Percentiles rank a stretch among this genome's conserved stretches.
Evolutionary conservation across 2,113 vertebrate species (phyloP).

Genomic region (Zingel zingel): DNA sequence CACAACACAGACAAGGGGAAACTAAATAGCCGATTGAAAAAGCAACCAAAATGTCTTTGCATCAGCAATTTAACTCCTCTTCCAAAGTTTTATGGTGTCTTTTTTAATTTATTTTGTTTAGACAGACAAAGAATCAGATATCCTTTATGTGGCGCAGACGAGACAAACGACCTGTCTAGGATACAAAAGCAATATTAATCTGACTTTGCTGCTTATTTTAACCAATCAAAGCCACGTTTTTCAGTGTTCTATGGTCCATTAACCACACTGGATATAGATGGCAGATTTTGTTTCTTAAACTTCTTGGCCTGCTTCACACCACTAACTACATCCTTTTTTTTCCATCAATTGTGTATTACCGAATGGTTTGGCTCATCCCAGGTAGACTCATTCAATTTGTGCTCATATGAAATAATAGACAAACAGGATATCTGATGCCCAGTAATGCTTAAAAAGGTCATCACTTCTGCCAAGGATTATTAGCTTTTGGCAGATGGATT

Average conservation of each 20-base stretch:
- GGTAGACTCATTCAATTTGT: slow-evolving; percentile 34
- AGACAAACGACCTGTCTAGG: background rate
- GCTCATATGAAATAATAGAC: slow-evolving; percentile 30
- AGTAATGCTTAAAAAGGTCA: slow-evolving; percentile 55
- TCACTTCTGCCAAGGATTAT: slow-evolving; percentile 30
- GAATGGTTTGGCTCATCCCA: slow-evolving; percentile 11
- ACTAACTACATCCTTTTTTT: background rate
- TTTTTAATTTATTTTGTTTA: background rate
- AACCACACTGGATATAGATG: background rate
- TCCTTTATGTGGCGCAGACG: background rate
- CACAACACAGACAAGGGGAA: slow-evolving; percentile 6
- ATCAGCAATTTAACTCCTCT: slow-evolving; percentile 1
- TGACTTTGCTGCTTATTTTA: background rate
- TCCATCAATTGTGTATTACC: background rate
- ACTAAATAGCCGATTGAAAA: slow-evolving; percentile 5
- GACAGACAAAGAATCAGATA: background rate
- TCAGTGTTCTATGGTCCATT: background rate
- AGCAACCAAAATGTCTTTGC: background rate
- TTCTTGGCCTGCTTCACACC: background rate
- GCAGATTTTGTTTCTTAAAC: slow-evolving; percentile 4
- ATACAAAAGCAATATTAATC: background rate
- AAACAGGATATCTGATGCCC: slow-evolving; percentile 32
- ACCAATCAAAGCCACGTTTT: background rate
- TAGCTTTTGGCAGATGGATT: slow-evolving; percentile 56
- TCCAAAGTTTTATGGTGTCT: background rate